Evolutionary conservation across 1,140 invertebrate genomes (phyloP).

Genomic region (Latrodectus geometricus): DNA sequence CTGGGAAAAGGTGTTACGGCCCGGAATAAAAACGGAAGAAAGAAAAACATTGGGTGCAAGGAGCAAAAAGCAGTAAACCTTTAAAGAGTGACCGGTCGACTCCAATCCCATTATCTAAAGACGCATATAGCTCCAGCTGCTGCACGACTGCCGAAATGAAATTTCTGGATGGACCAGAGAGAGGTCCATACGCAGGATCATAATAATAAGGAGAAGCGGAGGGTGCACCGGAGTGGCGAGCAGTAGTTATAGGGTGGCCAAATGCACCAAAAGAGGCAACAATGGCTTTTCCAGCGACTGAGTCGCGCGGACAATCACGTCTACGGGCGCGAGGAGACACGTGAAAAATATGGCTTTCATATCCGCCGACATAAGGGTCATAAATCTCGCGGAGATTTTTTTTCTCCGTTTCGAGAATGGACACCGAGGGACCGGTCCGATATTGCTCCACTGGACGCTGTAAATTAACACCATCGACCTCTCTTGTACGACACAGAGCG

Average conservation of each 20-base stretch:
- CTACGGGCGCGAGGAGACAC: conserved; percentile 50
- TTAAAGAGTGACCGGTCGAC: conserved; percentile 50
- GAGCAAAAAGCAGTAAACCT: conserved; percentile 57
- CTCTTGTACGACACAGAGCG: conserved; percentile 7
- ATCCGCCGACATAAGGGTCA: conserved; percentile 60
- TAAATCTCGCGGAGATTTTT: conserved; percentile 53
- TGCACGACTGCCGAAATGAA: conserved; percentile 50
- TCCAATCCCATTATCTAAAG: conserved; percentile 48
- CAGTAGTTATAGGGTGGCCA: conserved; percentile 53
- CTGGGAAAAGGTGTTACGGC: conserved; percentile 47
- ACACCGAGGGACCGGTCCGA: conserved; percentile 49
- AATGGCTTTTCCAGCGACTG: conserved; percentile 51
- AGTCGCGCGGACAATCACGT: conserved; percentile 50
- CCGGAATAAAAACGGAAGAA: conserved; percentile 28
- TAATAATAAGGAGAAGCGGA: conserved; percentile 30
- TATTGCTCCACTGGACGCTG: conserved; percentile 50
- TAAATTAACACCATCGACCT: conserved; percentile 24
- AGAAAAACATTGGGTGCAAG: conserved; percentile 17
- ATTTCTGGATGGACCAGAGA: conserved; percentile 51
- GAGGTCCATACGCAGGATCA: conserved; percentile 47
- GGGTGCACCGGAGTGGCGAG: conserved; percentile 27
- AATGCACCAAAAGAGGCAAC: conserved; percentile 55
- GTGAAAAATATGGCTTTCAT: conserved; percentile 62
- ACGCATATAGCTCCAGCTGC: conserved; percentile 36
- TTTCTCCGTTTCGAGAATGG: conserved; percentile 32